phyloP scores from a whole-genome alignment of 2,888 invertebrate genomes.

The Tyria jacobaeae region DNA sequence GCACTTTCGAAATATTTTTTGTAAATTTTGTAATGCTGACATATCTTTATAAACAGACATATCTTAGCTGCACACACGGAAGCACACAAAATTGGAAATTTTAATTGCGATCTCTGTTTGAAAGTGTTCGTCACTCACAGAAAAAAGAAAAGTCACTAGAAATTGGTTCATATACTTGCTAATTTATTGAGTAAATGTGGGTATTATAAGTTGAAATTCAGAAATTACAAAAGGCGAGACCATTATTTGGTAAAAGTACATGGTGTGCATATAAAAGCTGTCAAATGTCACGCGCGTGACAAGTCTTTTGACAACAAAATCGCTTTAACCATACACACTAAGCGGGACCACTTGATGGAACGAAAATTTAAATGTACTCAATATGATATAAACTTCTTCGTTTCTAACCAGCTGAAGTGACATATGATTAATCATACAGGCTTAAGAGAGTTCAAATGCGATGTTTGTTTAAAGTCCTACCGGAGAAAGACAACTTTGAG shows the following conservation, averaged over 20 bases:
- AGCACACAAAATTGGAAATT: constrained; percentile 65
- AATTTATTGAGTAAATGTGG: constrained; percentile 64
- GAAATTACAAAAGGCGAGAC: constrained; percentile 60
- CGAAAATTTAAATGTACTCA: constrained; percentile 61
- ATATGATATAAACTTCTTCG: constrained; percentile 67
- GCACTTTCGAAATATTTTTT: constrained; percentile 71
- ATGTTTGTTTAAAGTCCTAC: constrained; percentile 61
- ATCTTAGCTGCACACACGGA: constrained; percentile 64
- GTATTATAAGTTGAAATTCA: constrained; percentile 67
- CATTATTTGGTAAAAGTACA: constrained; percentile 64
- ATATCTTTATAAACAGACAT: constrained; percentile 65
- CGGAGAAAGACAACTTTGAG: constrained; percentile 55
- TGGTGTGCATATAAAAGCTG: constrained; percentile 53
- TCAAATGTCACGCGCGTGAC: constrained; percentile 68
- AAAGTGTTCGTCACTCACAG: constrained; percentile 80
- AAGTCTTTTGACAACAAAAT: constrained; percentile 59
- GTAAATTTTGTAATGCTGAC: constrained; percentile 70
- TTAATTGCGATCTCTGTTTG: constrained; percentile 69
- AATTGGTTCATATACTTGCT: constrained; percentile 67
- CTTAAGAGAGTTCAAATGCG: constrained; percentile 56
- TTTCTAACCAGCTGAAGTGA: constrained; percentile 54
- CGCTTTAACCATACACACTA: constrained; percentile 62
- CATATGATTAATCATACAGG: constrained; percentile 62
- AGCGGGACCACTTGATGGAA: constrained; percentile 68
- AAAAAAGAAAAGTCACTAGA: constrained; percentile 77